These are phyloP conservation scores for Cyanocitta stelleri DNA, from an alignment of 2,113 vertebrate genomes.

Conservation along the genomic window DNA sequence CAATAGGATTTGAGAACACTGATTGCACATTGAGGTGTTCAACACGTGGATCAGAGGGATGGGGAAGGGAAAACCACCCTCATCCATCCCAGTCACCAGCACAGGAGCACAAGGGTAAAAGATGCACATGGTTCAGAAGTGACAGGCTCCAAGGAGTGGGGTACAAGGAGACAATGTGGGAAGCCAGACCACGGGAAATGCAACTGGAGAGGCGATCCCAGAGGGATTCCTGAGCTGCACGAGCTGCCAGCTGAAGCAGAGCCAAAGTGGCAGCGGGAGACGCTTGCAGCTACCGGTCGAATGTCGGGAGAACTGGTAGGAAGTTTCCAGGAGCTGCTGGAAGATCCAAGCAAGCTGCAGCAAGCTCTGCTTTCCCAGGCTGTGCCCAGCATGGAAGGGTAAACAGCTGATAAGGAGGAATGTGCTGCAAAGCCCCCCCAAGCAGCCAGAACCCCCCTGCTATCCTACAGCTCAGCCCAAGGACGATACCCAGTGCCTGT, in stretches of 20 bases:
- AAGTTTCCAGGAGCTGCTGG: constrained; percentile 22
- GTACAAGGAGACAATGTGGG: background rate
- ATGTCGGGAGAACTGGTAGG: background rate
- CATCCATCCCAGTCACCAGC: rapidly evolving
- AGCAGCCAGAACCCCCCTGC: background rate
- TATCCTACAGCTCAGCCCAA: background rate
- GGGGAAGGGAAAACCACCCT: background rate
- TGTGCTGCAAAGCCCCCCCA: background rate
- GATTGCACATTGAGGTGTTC: rapidly evolving
- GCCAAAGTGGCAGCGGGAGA: constrained; percentile 6
- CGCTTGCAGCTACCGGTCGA: rapidly evolving
- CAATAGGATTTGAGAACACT: background rate
- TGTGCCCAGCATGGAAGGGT: rapidly evolving
- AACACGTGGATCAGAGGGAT: rapidly evolving
- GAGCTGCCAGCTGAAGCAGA: background rate
- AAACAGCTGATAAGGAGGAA: background rate
- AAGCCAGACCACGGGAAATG: background rate
- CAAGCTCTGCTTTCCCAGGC: background rate
- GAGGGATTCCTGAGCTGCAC: background rate
- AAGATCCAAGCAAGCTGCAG: background rate
- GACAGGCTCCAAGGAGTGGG: background rate
- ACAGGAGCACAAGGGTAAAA: background rate
- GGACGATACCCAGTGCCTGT: background rate
- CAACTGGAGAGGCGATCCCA: rapidly evolving
- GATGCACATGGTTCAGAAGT: background rate